A percentile compares a stretch with the other conserved stretches of the same genome.
phyloP scores from a whole-genome alignment of 2,113 vertebrate genomes.

The Dermatemys mawii region DNA sequence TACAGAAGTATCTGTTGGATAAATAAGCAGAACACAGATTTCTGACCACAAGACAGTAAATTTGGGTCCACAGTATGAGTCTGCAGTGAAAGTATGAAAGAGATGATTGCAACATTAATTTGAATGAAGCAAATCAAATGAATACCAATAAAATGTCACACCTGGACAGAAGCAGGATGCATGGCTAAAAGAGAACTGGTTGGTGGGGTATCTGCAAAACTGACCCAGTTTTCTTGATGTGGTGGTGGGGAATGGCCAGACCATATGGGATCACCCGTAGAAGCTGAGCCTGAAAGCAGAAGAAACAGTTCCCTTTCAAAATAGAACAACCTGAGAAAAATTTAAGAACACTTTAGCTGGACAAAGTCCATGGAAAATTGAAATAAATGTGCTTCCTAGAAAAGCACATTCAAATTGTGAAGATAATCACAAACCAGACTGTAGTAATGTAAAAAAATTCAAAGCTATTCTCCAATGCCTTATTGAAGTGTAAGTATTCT shows the following conservation, averaged over 20 bases:
- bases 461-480: background rate
- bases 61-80: conserved; percentile 55
- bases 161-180: conserved; percentile 98
- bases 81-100: conserved; percentile 61
- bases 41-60: conserved; percentile 40
- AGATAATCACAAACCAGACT: background rate
- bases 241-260: conserved; percentile 93
- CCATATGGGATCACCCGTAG: conserved; percentile 92
- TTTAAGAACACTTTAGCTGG: background rate
- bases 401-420: background rate
- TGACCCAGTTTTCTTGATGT: conserved; percentile 98
- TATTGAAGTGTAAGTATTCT: background rate
- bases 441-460: background rate
- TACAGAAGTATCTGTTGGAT: conserved; percentile 39
- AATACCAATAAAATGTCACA: conserved; percentile 90
- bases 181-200: conserved; percentile 94
- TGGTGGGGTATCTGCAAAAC: conserved; percentile 98
- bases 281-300: conserved; percentile 78
- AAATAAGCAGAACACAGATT: conserved; percentile 44
- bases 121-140: conserved; percentile 83
- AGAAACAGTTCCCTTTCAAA: conserved; percentile 61
- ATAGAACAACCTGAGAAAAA: background rate
- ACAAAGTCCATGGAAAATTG: background rate
- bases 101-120: conserved; percentile 67
- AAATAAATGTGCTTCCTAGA: background rate